Evolutionary conservation across 1,140 invertebrate genomes (phyloP).

Genomic region (Drosophila repletoides): DNA sequence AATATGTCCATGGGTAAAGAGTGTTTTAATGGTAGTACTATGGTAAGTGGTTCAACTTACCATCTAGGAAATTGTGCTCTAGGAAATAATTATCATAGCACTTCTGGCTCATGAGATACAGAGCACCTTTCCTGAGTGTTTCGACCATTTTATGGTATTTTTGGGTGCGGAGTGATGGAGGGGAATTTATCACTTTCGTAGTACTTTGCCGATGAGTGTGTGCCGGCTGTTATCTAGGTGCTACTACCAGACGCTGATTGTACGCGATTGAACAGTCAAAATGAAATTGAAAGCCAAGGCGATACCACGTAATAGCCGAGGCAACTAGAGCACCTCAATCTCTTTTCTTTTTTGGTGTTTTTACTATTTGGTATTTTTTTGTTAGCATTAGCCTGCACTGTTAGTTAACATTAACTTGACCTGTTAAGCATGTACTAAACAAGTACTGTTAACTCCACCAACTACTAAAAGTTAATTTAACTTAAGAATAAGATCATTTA

Average conservation of each 20-base stretch:
- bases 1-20: not conserved
- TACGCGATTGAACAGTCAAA: slow-evolving; percentile 23
- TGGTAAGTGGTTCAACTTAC: too few species aligned
- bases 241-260: slow-evolving; percentile 21
- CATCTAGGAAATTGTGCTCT: slow-evolving; percentile 89
- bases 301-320: slow-evolving; percentile 52
- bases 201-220: slow-evolving; percentile 33
- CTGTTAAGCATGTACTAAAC: too few species aligned
- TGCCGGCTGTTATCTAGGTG: slow-evolving; percentile 52
- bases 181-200: slow-evolving; percentile 31
- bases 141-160: slow-evolving; percentile 71
- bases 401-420: slow-evolving; percentile 2
- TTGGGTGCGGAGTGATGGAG: too few species aligned
- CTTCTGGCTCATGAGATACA: slow-evolving; percentile 82
- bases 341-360: slow-evolving; percentile 2
- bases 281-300: slow-evolving; percentile 56
- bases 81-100: slow-evolving; percentile 90
- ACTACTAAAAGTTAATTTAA: too few species aligned
- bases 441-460: too few species aligned
- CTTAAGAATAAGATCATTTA: too few species aligned
- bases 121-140: slow-evolving; percentile 66
- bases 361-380: slow-evolving; percentile 20
- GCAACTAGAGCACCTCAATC: not conserved
- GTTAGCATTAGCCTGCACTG: not conserved
- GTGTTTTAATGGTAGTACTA: too few species aligned